Base-by-base conservation (phyloP, 2,888 invertebrate genomes). In the Imbricaverruca yamaguchii region DNA sequence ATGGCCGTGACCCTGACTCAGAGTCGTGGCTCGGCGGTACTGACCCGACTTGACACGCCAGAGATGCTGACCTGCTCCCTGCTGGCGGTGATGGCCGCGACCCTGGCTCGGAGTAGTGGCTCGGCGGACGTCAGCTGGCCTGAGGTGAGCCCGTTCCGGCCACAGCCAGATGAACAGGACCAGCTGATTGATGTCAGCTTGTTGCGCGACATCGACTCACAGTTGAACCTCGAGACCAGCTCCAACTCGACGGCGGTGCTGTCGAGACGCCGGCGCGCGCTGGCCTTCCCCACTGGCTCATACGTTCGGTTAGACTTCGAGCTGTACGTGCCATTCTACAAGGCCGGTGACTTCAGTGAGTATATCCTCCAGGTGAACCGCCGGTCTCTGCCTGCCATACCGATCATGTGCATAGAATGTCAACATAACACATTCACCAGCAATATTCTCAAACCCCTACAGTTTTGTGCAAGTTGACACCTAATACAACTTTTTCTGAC, bases 271-370 rank as follows among this genome's bases (percentile, higher is more conserved):
- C 69, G 69, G 18, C 39, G 69, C 6, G 18, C 39, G 11, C 39
- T 69, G 15, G 69, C 69, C 69, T 69, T 69, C 39, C 69, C 69
- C 53, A 69, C 69, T 39, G 69, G 69, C 39, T 69, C 69, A 18
- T 69, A 69, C 69, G 69, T 10, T 7, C 69, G 53, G 69, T 18
- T 69, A 7, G 69, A 69, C 69, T 39, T 69, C 69, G 15, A 69
- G 69, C 69, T 69, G n/a, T 39, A 53, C 69, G 69, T 69, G 69
- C 69, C 69, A 1, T 69, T 69, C 69, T 69, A 69, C 69, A 69
- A 13, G 3, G 10, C 12, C 9, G 69, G 69, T 13, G 69, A 69
- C 53, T 69, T 69, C 18, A 53, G 69, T 69, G n/a, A 69, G 69
- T 59, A 59, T 15, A 59, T 39, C 39, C 39, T 39, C 39, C 39